phyloP scores from a whole-genome alignment of 2,888 invertebrate genomes.

The Parapristionchus giblindavisi region DNA sequence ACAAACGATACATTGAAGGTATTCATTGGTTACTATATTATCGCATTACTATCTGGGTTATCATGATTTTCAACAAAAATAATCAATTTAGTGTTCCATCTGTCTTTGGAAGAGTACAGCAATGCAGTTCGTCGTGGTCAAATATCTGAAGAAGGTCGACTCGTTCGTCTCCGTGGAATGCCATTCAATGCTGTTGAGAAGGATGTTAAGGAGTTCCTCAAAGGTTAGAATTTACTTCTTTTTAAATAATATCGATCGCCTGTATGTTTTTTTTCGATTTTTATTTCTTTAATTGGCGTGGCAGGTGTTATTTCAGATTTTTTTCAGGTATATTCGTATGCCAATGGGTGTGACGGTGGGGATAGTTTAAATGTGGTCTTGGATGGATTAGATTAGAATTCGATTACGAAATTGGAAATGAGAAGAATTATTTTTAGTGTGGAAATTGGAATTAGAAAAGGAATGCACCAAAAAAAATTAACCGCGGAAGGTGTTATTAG shows the following conservation, averaged over 20 bases:
- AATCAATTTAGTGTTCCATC: constrained; percentile 50
- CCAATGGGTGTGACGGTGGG: too few relatives aligned
- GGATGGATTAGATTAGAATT: not conserved
- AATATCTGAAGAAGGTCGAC: constrained; percentile 32
- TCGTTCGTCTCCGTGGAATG: constrained; percentile 60
- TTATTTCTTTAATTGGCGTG: too few relatives aligned
- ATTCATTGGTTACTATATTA: not conserved
- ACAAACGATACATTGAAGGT: constrained; percentile 64
- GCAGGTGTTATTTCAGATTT: too few relatives aligned
- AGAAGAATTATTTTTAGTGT: not conserved
- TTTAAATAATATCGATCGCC: too few relatives aligned
- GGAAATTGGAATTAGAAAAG: not conserved
- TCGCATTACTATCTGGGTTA: too few relatives aligned
- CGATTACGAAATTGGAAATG: not conserved
- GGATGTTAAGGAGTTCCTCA: constrained; percentile 58
- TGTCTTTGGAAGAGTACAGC: constrained; percentile 23
- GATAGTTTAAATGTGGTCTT: not conserved
- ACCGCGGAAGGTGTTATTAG: too few relatives aligned
- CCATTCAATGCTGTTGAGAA: constrained; percentile 57
- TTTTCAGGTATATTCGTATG: too few relatives aligned
- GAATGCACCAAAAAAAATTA: not conserved
- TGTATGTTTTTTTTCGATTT: too few relatives aligned
- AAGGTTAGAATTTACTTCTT: too few relatives aligned
- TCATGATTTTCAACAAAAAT: too few relatives aligned
- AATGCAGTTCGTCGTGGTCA: constrained; percentile 26